phyloP scores from a whole-genome alignment of 2,797 vertebrate species.

The Leptoclinus maculatus region DNA sequence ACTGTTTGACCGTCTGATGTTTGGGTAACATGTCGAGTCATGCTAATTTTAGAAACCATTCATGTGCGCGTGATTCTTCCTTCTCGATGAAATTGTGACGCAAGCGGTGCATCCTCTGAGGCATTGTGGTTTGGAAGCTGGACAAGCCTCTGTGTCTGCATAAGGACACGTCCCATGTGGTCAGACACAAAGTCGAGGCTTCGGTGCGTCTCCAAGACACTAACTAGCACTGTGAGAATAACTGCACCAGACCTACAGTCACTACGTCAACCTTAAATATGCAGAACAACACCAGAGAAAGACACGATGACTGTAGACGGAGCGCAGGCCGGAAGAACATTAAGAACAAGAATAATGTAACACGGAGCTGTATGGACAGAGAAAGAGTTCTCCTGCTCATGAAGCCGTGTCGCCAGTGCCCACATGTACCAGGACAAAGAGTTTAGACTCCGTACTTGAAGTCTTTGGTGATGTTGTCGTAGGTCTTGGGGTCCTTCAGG shows the following conservation, averaged over 20 bases:
- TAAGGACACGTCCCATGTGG: conserved; percentile 55
- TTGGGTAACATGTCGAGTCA: no score
- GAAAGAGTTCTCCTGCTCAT: no score
- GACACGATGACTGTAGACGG: neutral
- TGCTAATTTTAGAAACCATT: no score
- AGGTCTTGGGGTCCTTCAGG: conserved; percentile 73
- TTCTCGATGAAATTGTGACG: conserved; percentile 34
- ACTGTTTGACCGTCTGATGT: no score
- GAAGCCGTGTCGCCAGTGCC: no score
- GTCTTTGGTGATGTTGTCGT: conserved; percentile 81
- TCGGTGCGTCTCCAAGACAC: conserved; percentile 17
- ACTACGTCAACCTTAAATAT: conserved; percentile 22
- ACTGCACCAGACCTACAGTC: conserved; percentile 32
- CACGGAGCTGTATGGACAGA: no score
- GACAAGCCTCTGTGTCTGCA: conserved; percentile 28
- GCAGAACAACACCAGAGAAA: conserved; percentile 20
- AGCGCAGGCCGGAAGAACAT: neutral
- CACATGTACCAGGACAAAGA: neutral
- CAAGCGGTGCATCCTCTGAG: conserved; percentile 30
- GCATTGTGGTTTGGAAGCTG: conserved; percentile 43
- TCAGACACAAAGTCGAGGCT: conserved; percentile 30
- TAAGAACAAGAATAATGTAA: neutral
- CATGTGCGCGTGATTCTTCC: neutral
- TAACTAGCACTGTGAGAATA: conserved; percentile 16
- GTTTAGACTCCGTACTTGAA: conserved; percentile 76